Conservation (phyloP, 2,888 invertebrate genomes). For the Camponotus fellah region DNA sequence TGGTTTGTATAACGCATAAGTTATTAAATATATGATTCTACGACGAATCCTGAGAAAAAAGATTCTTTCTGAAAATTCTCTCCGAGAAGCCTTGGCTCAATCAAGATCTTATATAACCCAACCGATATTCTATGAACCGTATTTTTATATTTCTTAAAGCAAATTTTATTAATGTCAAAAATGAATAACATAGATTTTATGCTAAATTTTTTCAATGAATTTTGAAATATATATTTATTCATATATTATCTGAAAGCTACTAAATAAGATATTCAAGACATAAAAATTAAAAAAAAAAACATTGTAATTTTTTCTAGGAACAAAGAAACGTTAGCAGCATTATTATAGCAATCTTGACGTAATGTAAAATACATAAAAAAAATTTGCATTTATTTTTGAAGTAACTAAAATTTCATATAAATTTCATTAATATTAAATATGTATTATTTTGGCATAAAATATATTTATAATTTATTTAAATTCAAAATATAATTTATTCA, state of each 20-base stretch:
- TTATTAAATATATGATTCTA: conserved; percentile 43
- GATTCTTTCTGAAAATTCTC: background rate
- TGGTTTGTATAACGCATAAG: conserved; percentile 63
- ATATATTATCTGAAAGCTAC: background rate
- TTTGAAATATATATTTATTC: background rate
- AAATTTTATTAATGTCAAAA: too few species aligned
- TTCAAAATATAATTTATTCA: too few species aligned
- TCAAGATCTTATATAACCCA: background rate
- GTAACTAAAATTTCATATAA: background rate
- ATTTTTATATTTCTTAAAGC: too few species aligned
- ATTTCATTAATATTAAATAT: background rate
- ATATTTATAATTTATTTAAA: background rate
- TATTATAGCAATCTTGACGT: background rate
- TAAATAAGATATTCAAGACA: too few species aligned
- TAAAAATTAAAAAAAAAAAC: background rate
- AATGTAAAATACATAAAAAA: too few species aligned
- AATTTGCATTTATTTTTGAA: too few species aligned
- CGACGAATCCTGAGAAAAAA: conserved; percentile 13
- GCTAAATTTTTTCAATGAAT: background rate
- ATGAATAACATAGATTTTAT: background rate
- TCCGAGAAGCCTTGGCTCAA: background rate
- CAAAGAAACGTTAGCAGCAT: background rate
- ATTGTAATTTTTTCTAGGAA: background rate
- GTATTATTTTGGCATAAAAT: background rate
- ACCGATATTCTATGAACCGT: background rate